Conservation (phyloP, 2,888 invertebrate genomes). For the Pyrgus malvae region DNA sequence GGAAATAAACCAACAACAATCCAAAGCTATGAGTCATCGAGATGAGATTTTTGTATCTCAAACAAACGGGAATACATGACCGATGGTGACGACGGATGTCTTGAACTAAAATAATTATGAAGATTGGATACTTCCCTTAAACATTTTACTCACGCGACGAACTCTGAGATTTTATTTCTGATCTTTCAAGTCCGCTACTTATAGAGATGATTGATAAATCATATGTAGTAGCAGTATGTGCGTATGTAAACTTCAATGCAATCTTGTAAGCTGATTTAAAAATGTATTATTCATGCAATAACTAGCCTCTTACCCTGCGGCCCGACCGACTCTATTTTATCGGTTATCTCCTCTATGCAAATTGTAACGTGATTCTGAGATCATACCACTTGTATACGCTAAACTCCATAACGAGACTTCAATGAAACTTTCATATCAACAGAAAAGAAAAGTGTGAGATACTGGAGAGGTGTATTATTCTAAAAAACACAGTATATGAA, state of each 20-base stretch:
- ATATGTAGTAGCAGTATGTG: neutral
- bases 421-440: neutral
- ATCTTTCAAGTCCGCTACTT: too few relatives aligned
- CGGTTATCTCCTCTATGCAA: slow-evolving; percentile 22
- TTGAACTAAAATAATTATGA: neutral
- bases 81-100: too few relatives aligned
- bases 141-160: too few relatives aligned
- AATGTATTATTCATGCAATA: slow-evolving; percentile 25
- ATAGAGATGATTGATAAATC: too few relatives aligned
- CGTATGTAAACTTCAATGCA: slow-evolving; percentile 10
- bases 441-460: too few relatives aligned
- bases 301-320: slow-evolving; percentile 16
- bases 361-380: slow-evolving; percentile 18
- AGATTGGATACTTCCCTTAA: too few relatives aligned
- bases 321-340: slow-evolving; percentile 13
- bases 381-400: slow-evolving; percentile 1
- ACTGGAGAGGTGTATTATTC: neutral
- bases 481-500: neutral
- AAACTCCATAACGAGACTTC: neutral
- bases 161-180: too few relatives aligned
- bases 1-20: neutral
- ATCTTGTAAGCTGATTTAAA: slow-evolving; percentile 26
- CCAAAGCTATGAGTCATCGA: neutral
- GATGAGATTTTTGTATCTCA: neutral
- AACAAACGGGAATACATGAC: neutral